These are phyloP conservation scores for Aphelinus certus DNA, from an alignment of 1,140 invertebrate species.

Conservation along the genomic window DNA sequence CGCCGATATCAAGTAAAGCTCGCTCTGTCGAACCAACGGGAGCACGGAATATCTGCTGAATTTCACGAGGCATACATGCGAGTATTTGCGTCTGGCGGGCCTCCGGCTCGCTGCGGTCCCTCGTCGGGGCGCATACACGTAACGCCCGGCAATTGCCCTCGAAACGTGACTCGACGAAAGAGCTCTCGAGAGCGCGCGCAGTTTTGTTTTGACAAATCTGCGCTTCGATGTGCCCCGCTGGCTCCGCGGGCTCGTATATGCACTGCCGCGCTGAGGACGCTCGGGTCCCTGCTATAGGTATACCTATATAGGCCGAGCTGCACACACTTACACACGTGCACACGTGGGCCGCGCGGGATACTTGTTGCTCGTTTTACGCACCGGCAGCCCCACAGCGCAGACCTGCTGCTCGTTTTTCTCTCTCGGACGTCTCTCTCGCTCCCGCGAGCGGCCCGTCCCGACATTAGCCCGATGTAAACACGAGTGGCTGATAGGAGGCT, in stretches of 20 bases:
- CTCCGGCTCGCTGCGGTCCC: too few species aligned
- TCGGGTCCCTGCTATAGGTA: not conserved
- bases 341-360: not conserved
- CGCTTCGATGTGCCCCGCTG: slow-evolving; percentile 43
- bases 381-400: not conserved
- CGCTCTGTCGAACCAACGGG: too few species aligned
- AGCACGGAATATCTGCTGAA: too few species aligned
- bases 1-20: too few species aligned
- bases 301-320: slow-evolving; percentile 20
- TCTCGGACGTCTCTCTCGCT: slow-evolving; percentile 1
- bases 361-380: slow-evolving; percentile 1
- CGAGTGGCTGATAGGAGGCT: slow-evolving; percentile 58
- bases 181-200: slow-evolving; percentile 23
- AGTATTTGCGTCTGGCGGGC: too few species aligned
- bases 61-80: too few species aligned
- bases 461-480: slow-evolving; percentile 54
- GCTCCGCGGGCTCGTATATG: not conserved
- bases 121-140: slow-evolving; percentile 1
- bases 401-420: not conserved
- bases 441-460: slow-evolving; percentile 34
- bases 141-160: too few species aligned
- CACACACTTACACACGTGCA: slow-evolving; percentile 24
- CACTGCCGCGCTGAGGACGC: too few species aligned
- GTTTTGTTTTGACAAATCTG: slow-evolving; percentile 60
- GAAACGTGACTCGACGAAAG: slow-evolving; percentile 56